Base-by-base conservation (phyloP, 2,888 invertebrate species). In the Helicoverpa assulta region DNA sequence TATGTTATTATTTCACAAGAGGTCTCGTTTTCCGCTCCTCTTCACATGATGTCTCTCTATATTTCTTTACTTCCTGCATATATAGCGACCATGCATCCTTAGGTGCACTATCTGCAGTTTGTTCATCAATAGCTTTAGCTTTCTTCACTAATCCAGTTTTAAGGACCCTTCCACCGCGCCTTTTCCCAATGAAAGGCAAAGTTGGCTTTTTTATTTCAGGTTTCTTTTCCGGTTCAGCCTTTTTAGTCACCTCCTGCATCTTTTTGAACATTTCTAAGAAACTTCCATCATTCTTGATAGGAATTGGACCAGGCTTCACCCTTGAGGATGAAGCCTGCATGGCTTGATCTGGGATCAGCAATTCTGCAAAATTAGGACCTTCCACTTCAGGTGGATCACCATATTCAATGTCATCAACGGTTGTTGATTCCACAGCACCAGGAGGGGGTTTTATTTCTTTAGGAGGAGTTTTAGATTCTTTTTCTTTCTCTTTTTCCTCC, bases 41-140 rank as follows among this genome's bases (percentile, higher is more conserved):
- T 91, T 99, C 98, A 92, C 99, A 99, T 76, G 98, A 98, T 64
- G 98, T 98, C 91, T 98, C 98, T 89, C 98, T 97, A 90, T 99
- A 99, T 88, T 98, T 98, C 89, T 98, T 98, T 19, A 99, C 99
- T 96, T 99, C 99, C 73, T 98, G 98, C 97, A 99, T 97, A 90
- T 99, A 99, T 33, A 98, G 96, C 0, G 98, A 98, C 99, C 99
- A 99, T 16, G 99, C 98, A 92, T 99, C 99, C 88, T 98, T 98
- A 0, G 97, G 97, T 21, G 96, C 96, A 57, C 95, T 96, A 80
- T 97, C 97, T 0, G 94, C 96, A 0, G 96, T 96, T 82, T 96
- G 97, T 83, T 97, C 97, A 63, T 96, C 96, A 19, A 95, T 94
- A 26, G 96, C 96, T 89, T 97, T 98, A 57, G 97, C 96, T 90